These are phyloP conservation scores for Dastarcus helophoroides DNA, from an alignment of 2,888 invertebrate genomes.

Conservation along the genomic window DNA sequence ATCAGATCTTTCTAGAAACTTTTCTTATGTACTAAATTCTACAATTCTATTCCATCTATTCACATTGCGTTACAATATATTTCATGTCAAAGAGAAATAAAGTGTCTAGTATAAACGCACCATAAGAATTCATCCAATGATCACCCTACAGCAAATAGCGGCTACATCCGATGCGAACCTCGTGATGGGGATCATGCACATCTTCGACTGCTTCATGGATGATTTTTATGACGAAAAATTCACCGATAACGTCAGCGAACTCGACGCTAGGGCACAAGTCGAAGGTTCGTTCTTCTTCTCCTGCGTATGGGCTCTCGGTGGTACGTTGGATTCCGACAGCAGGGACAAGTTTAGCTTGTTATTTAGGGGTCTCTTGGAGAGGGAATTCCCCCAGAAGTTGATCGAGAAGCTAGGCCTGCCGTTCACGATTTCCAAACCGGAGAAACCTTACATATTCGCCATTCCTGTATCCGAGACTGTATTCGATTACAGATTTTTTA, in stretches of 20 bases:
- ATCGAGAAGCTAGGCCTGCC: constrained; percentile 44
- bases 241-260: constrained; percentile 56
- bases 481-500: constrained; percentile 82
- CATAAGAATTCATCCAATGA: too few species aligned
- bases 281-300: constrained; percentile 91
- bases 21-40: too few species aligned
- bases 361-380: constrained; percentile 70
- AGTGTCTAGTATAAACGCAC: too few species aligned
- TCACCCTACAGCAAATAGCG: constrained; percentile 61
- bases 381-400: constrained; percentile 63
- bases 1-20: too few species aligned
- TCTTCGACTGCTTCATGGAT: constrained; percentile 81
- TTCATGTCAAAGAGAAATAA: too few species aligned
- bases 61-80: too few species aligned
- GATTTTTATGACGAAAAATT: constrained; percentile 72
- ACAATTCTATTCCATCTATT: too few species aligned
- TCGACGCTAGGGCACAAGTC: constrained; percentile 74
- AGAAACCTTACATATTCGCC: constrained; percentile 72
- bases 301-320: constrained; percentile 86
- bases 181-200: constrained; percentile 65
- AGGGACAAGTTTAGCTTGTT: constrained; percentile 66
- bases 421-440: constrained; percentile 46
- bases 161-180: constrained; percentile 80
- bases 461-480: constrained; percentile 75
- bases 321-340: constrained; percentile 60